Base-by-base conservation (phyloP, 2,113 vertebrate species). In the Aix galericulata region DNA sequence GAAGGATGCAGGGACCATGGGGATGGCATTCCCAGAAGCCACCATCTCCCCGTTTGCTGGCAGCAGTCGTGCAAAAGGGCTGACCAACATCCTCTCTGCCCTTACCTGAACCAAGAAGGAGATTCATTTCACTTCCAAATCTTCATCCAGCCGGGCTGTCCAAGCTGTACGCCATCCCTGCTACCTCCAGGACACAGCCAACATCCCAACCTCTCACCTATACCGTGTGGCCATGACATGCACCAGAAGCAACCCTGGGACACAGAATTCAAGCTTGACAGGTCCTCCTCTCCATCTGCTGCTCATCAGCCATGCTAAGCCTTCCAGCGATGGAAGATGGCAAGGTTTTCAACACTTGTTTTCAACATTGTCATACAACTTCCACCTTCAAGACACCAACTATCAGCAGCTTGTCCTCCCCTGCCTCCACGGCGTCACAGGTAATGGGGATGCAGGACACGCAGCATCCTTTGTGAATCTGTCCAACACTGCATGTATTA, bases 241-340 rank as follows among this genome's bases (percentile, higher is more conserved):
- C 46, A 64, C 50, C 68, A 91, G 67, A 64, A 82, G 74, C 9
- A 72, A 44, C 8, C 16, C 36, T 62, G 32, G 50, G 46, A 27
- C 58, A 86, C 20, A n/a, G 52, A 48, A 73, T 59, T 83, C 18
- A 15, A 55, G 26, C 27, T 38, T 48, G 50, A 63, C 42, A 82
- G n/a, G 50, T 56, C 62, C 50, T 72, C 50, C 38, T 91, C 15
- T 64, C 67, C 36, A 62, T 12, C 66, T 69, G 26, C 85, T 76
- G 38, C 31, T 94, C 55, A 44, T 15, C 55, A 73, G 23, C 44
- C 27, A 80, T 0, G 1, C 26, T 22, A 13, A 31, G 55, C 46
- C 63, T 76, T 56, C 58, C 38, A 29, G 48, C 0, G 0, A 8
- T 1, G 6, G 48, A 90, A 83, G 48, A n/a, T 0, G 4, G 29